Conservation (phyloP, 2,888 invertebrate genomes). For the Tetragnatha montana region DNA sequence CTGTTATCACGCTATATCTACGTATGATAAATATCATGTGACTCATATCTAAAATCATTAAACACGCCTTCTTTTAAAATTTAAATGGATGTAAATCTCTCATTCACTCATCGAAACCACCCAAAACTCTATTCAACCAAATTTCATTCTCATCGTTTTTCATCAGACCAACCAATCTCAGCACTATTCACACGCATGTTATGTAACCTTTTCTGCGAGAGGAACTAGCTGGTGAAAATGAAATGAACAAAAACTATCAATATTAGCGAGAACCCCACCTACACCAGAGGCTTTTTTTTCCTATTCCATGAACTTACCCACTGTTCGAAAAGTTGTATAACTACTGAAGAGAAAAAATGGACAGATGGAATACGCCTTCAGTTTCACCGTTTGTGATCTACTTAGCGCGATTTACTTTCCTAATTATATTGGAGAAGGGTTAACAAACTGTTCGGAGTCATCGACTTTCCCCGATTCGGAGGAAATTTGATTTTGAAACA, state of each 20-base stretch:
- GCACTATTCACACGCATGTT: not conserved
- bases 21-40: too few species aligned
- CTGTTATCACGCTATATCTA: too few species aligned
- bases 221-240: not conserved
- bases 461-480: not conserved
- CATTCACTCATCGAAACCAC: too few species aligned
- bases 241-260: not conserved
- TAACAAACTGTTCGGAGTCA: not conserved
- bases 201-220: not conserved
- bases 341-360: not conserved
- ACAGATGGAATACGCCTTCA: constrained; percentile 10
- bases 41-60: too few species aligned
- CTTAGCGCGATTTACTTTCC: not conserved
- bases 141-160: not conserved
- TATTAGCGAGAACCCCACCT: not conserved
- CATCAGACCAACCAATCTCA: not conserved
- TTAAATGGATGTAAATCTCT: too few species aligned
- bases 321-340: not conserved
- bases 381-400: constrained; percentile 31
- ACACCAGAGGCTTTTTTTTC: not conserved
- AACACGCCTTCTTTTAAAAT: too few species aligned
- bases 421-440: not conserved
- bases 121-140: too few species aligned
- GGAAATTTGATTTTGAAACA: not conserved
- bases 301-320: not conserved